These are phyloP conservation scores for Sylvicola cinctus DNA, from an alignment of 2,888 invertebrate genomes.

Conservation along the genomic window DNA sequence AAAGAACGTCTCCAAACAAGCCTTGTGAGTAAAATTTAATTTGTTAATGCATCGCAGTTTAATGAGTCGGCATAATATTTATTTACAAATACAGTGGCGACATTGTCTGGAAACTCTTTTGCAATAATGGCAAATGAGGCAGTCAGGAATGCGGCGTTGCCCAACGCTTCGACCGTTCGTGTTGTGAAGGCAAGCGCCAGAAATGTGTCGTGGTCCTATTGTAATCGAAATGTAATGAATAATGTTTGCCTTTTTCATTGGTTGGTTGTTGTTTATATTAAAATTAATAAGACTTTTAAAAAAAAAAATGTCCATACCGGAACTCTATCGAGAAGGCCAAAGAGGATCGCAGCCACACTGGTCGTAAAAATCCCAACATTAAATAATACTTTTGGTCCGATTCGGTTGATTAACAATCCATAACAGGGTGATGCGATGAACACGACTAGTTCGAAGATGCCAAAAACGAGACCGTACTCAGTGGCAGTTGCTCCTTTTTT, in stretches of 20 bases:
- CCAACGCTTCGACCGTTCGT: slow-evolving; percentile 63
- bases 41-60: slow-evolving; percentile 2
- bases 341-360: slow-evolving; percentile 61
- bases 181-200: slow-evolving; percentile 59
- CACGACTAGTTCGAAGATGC: slow-evolving; percentile 65
- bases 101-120: slow-evolving; percentile 68
- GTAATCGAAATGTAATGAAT: slow-evolving; percentile 32
- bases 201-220: slow-evolving; percentile 44
- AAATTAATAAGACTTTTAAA: background rate
- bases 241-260: too few relatives aligned
- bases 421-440: slow-evolving; percentile 66
- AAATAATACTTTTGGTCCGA: slow-evolving; percentile 64
- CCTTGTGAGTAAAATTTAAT: slow-evolving; percentile 26
- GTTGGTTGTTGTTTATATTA: background rate
- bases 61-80: slow-evolving; percentile 6
- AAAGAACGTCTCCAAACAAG: slow-evolving; percentile 70
- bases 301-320: slow-evolving; percentile 7
- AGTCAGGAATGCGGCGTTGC: slow-evolving; percentile 69
- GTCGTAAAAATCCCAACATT: slow-evolving; percentile 67
- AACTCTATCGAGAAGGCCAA: slow-evolving; percentile 28
- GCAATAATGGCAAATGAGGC: slow-evolving; percentile 76
- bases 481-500: slow-evolving; percentile 59
- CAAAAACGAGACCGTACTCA: slow-evolving; percentile 73
- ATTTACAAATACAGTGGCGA: slow-evolving; percentile 70
- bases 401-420: slow-evolving; percentile 53